Evolutionary conservation across 1,140 invertebrate genomes (phyloP), one percentile per base, ranked within the genome.

Genomic region (Acromyrmex heyeri): DNA sequence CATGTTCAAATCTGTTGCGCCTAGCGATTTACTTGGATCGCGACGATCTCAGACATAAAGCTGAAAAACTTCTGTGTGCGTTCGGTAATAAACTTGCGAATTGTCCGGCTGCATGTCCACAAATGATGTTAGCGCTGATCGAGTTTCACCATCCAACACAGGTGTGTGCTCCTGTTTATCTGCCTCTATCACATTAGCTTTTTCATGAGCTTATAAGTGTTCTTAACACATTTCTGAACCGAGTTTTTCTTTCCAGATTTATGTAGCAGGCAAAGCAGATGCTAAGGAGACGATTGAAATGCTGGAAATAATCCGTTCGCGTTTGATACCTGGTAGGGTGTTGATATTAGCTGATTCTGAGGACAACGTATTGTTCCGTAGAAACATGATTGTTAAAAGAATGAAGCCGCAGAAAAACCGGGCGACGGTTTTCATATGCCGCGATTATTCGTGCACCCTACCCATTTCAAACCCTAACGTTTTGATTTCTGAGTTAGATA

Each of bases 1-100:
- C 98, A 0, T 97, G 97, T 27, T 96, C 96, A 83, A 99, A 99
- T 96, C 95, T 99, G 27, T 94, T 98, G 27, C 96, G 98, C 1
- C 95, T 99, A 21, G 96, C 96, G 1, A 95, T 96, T 3, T 96
- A 97, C 79, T 95, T 98, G 10, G 96, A 97, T 91, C 96, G 96
- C 21, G 88, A 93, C 5, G 96, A 96, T 65, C 95, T 97, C 87
- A 92, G 96, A 55, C 92, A 96, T 24, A 96, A 97, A 93, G 96
- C 97, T 18, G 95, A 94, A 7, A 95, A 96, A 62, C 90, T 98
- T 10, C 93, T 98, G 0, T 93, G 95, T 2, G 96, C 96, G 4
- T 98, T 97, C 93, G 93, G 96, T 0, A 95, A 96, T 24, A 93
- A 96, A 30, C 95, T 97, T 48, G 95, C 92, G 30, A 95, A 77